Evolutionary conservation across 30 jellyfish, hydroid and myxozoan species (phyloP), one percentile per base, ranked within the genome.

Genomic region (Chironex yamaguchii): DNA sequence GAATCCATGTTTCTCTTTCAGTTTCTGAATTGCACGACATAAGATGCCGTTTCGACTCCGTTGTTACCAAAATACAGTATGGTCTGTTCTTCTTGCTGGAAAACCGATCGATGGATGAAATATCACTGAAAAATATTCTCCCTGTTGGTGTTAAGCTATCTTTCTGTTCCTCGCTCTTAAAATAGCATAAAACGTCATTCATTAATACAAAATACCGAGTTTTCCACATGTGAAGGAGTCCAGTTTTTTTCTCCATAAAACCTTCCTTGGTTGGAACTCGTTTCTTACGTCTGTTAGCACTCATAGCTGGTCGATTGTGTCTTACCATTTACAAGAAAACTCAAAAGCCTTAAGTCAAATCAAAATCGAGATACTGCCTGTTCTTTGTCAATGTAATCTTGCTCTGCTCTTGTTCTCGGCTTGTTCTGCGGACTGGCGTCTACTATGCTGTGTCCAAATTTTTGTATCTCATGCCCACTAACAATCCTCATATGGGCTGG

Each of bases 231-330:
- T 81, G 53, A 29, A 90, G 71, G 0, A 90, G 62, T 1, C 97
- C 96, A 28, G 96, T 76, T 48, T 79, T 83, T 71, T 90, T 90
- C 76, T 90, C 95, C 96, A 90, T 83, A 73, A 84, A 84, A 22
- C 97, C 97, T 90, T 90, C 96, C 51, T 81, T 89, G 58, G 17
- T 42, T n/a, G n/a, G n/a, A n/a, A n/a, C n/a, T n/a, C n/a, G n/a
- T n/a, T n/a, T n/a, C n/a, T n/a, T n/a, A n/a, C n/a, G n/a, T n/a
- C n/a, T n/a, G n/a, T n/a, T n/a, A n/a, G n/a, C n/a, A n/a, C n/a
- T n/a, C n/a, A n/a, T n/a, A n/a, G n/a, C n/a, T n/a, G n/a, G n/a
- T n/a, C n/a, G n/a, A n/a, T n/a, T n/a, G n/a, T n/a, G n/a, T n/a
- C n/a, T n/a, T n/a, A n/a, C n/a, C n/a, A n/a, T n/a, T n/a, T n/a